A percentile compares a stretch with the other conserved stretches of the same genome.
phyloP scores from a whole-genome alignment of 2,888 invertebrate genomes.

The Branchipolynoe longqiensis region DNA sequence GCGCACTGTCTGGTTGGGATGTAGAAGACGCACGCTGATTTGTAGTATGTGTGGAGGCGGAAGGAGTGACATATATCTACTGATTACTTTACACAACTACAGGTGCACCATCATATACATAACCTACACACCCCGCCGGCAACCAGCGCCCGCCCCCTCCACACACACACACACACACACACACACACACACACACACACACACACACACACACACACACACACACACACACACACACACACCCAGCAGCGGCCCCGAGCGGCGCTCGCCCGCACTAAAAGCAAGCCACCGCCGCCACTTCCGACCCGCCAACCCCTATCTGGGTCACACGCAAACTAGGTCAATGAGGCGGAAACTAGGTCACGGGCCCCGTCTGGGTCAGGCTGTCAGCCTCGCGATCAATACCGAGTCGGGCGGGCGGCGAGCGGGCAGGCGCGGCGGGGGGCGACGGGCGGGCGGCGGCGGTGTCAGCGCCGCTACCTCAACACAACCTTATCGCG shows the following conservation, averaged over 20 bases:
- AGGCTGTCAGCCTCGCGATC: conserved; percentile 2
- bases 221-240: no score
- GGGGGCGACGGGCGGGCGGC: neutral
- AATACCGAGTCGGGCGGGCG: conserved; percentile 13
- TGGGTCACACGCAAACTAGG: conserved; percentile 52
- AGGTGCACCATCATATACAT: no score
- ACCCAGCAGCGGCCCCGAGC: neutral
- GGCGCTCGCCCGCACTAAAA: neutral
- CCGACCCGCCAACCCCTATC: conserved; percentile 37
- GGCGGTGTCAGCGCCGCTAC: neutral
- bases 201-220: no score
- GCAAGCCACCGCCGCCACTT: conserved; percentile 21
- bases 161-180: no score
- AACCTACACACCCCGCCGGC: no score
- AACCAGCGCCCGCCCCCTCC: no score
- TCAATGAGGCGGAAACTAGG: conserved; percentile 54
- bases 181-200: no score
- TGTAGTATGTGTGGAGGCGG: no score
- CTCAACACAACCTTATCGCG: neutral
- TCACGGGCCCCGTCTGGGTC: conserved; percentile 43
- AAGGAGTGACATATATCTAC: no score
- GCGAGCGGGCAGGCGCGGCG: neutral
- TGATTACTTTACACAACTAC: no score
- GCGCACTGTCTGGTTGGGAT: no score
- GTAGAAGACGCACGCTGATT: no score